Base-by-base conservation (phyloP, 2,113 vertebrate species). In the Semnopithecus entellus region DNA sequence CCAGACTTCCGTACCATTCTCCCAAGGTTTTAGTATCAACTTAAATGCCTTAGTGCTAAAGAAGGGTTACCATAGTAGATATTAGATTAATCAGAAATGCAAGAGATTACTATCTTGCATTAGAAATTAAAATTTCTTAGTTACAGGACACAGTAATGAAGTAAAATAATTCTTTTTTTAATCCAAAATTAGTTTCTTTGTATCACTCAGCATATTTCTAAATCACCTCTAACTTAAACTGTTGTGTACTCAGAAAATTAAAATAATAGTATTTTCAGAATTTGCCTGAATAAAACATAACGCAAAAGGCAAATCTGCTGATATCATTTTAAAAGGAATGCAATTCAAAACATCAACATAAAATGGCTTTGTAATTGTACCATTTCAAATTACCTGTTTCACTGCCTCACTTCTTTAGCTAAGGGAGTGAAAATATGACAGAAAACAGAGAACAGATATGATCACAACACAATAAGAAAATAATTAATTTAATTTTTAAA, bases 401-500 rank as follows among this genome's bases (percentile, higher is more conserved):
- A 59, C 5, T 83, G 22, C 82, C 50, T 27, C 16, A 64, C 45
- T 85, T 72, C 92, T 95, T 93, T 40, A 96, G 40, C 20, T 92
- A 35, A 94, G 40, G 76, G 12, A 89, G n/a, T 92, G 88, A 94
- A 94, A 32, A 90, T 73, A 86, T 30, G 35, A 43, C 20, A 90
- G 80, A 94, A 94, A 22, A 73, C 20, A 95, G 52, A 96, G 75
- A 90, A 93, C 11, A 70, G 2, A 43, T 18, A 84, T 17, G 61
- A 75, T 40, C 72, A 94, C 5, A 92, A 25, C 61, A 20, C 23
- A 94, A 12, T 81, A 94, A 83, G 45, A 91, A 86, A 73, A 83
- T 12, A 93, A 45, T 43, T 95, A 94, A 45, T 43, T 95, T 88
- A 43, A 91, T 68, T 91, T 76, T 95, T 80, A 96, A 97, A 94